Evolutionary conservation across 2,888 invertebrate species (phyloP), one percentile per base, ranked within the genome.

Genomic region (Parnassius apollo): DNA sequence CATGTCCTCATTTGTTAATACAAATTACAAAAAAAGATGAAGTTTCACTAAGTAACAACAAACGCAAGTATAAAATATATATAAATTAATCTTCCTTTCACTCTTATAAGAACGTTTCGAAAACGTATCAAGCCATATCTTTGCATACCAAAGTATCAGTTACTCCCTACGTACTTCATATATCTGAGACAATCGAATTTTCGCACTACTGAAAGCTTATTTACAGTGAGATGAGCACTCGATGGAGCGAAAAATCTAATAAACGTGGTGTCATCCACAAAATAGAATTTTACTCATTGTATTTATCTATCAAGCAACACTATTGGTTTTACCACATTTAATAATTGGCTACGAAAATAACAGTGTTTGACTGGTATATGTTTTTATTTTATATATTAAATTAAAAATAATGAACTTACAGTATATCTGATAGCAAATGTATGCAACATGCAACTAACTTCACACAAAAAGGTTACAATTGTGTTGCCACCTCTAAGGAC

Each of bases 171-270:
- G 46, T 56, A 56, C 55, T 44, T 50, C 50, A 51, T 57, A 61
- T 61, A 9, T 49, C 49, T 46, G 51, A 69, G 67, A 71, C 73
- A 79, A 82, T 79, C 75, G 69, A 74, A 78, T 82, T 78, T 73
- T 61, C 74, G 67, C 75, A 77, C 69, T 72, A 75, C 66, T 69
- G 67, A 57, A 53, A 68, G 71, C 75, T 74, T 75, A 76, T 78
- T 80, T 76, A 75, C 74, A 71, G 77, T 71, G 72, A 77, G 76
- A 75, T 75, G 78, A 77, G 71, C 65, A 68, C 69, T 76, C 77
- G 75, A 75, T 75, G 70, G 73, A 68, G 73, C 66, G 67, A 58
- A 66, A 70, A 81, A 83, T 78, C 75, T 74, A 79, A 83, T 83
- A 80, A 78, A 66, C 70, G 59, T 22, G 69, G 68, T 70, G 71